Percentiles rank a stretch among this genome's conserved stretches.
These are phyloP conservation scores for Holothuria leucospilota DNA, from an alignment of 53 echinoderm and acorn worm genomes.

Conservation along the genomic window DNA sequence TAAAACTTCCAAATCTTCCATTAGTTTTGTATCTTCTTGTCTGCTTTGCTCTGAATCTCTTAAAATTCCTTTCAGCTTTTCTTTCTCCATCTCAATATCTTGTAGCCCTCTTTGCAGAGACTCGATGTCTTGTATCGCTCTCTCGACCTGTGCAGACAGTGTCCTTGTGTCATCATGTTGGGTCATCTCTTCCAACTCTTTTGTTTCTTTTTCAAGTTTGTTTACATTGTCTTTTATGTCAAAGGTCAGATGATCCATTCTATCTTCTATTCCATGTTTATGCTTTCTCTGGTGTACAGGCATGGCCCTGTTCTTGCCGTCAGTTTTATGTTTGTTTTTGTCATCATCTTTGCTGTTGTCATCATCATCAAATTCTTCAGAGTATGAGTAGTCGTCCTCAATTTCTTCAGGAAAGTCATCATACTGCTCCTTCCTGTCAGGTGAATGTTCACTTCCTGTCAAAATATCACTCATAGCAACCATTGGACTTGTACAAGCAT, in stretches of 20 bases:
- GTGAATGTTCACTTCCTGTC: not conserved
- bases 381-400: not conserved
- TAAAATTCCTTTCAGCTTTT: constrained; percentile 50
- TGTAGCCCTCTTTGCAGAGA: constrained; percentile 60
- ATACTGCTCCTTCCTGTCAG: not conserved
- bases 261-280: not conserved
- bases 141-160: constrained; percentile 60
- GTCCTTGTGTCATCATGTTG: constrained; percentile 58
- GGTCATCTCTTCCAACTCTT: constrained; percentile 40
- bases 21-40: constrained; percentile 40
- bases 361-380: constrained; percentile 17
- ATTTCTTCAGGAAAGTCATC: not conserved
- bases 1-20: constrained; percentile 54
- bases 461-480: not conserved
- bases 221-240: constrained; percentile 25
- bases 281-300: not conserved
- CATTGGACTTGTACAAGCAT: constrained; percentile 43
- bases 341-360: not conserved
- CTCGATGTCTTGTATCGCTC: constrained; percentile 67
- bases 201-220: constrained; percentile 35
- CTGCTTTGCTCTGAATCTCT: constrained; percentile 13
- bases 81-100: constrained; percentile 53
- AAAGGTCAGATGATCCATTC: not conserved
- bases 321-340: too few species aligned
- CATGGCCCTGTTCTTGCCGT: too few species aligned